Percentiles rank a stretch among this genome's conserved stretches.
Conservation (phyloP, 1,140 invertebrate species). For the Paracyclopina nana region DNA sequence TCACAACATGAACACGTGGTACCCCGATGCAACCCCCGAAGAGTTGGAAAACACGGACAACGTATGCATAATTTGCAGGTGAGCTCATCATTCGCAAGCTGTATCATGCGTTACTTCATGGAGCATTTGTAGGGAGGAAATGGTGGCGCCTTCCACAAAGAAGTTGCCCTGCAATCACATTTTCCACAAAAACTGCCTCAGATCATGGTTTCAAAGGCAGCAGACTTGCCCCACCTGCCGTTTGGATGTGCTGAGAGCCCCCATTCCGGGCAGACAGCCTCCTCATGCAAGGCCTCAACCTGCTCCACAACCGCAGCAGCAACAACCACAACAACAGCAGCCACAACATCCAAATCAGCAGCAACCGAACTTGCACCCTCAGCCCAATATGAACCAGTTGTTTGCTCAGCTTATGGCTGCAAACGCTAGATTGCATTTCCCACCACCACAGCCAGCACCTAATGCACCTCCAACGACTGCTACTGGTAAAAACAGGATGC, state of each 20-base stretch:
- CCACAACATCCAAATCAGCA: background rate
- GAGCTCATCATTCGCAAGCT: background rate
- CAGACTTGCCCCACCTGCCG: slow-evolving; percentile 98
- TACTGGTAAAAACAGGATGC: too few species aligned
- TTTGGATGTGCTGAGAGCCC: background rate
- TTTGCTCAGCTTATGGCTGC: too few species aligned
- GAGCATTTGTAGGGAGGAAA: slow-evolving; percentile 85
- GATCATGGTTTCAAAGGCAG: slow-evolving; percentile 98
- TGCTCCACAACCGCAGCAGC: slow-evolving; percentile 1
- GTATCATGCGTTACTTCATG: background rate
- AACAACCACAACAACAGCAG: slow-evolving; percentile 1
- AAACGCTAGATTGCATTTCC: too few species aligned
- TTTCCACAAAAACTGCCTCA: slow-evolving; percentile 92
- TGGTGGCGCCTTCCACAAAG: slow-evolving; percentile 65
- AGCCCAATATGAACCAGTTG: too few species aligned
- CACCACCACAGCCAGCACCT: too few species aligned
- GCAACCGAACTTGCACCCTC: too few species aligned
- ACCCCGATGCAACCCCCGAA: slow-evolving; percentile 84
- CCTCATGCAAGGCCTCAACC: background rate
- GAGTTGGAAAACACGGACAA: slow-evolving; percentile 86
- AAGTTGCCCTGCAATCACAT: slow-evolving; percentile 98
- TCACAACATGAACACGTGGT: slow-evolving; percentile 91
- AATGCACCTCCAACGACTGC: background rate
- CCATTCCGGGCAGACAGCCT: background rate
- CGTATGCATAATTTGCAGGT: slow-evolving; percentile 88